Base-by-base conservation (phyloP, 2,888 invertebrate genomes). In the Plutella xylostella region DNA sequence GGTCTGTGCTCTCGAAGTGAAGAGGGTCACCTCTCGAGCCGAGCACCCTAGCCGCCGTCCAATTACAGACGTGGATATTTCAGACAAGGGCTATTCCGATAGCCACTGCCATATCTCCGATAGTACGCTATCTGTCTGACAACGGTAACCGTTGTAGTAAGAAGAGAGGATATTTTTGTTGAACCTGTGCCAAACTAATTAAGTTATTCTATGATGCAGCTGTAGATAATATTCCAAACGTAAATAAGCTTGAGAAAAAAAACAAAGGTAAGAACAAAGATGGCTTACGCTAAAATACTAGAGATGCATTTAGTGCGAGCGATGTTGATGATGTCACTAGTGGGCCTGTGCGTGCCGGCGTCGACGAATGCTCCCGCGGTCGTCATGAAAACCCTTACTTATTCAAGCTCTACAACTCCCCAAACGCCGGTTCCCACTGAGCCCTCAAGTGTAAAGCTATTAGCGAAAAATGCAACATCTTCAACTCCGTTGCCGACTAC, bases 21-120 rank as follows among this genome's bases (percentile, higher is more conserved):
- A 76, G 72, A 76, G 77, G 78, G 79, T 79, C 72, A 60, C 63
- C 65, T 56, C 77, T 79, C 59, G 60, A 61, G 47, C 42, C 53
- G 63, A 73, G 72, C 57, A 63, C 68, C 55, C 69, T 70, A 66
- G 69, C 68, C 63, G 63, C 42, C 70, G 68, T 72, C 72, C 74
- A 79, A 77, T 78, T 78, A 76, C 25, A 43, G 37, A 37, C 37
- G 43, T 71, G 74, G 65, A 68, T 69, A 66, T 72, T 74, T 70
- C 70, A 55, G 56, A 55, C 55, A 55, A 69, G n/a, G n/a, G n/a
- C n/a, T n/a, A n/a, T n/a, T n/a, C n/a, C n/a, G n/a, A n/a, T n/a
- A n/a, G n/a, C n/a, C n/a, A n/a, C n/a, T n/a, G n/a, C n/a, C n/a
- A n/a, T n/a, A n/a, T n/a, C n/a, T n/a, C n/a, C n/a, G n/a, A n/a